A percentile compares a stretch with the other conserved stretches of the same genome.
These are phyloP conservation scores for Hylomyscus alleni DNA, from an alignment of 2,797 vertebrate genomes.

Conservation along the genomic window DNA sequence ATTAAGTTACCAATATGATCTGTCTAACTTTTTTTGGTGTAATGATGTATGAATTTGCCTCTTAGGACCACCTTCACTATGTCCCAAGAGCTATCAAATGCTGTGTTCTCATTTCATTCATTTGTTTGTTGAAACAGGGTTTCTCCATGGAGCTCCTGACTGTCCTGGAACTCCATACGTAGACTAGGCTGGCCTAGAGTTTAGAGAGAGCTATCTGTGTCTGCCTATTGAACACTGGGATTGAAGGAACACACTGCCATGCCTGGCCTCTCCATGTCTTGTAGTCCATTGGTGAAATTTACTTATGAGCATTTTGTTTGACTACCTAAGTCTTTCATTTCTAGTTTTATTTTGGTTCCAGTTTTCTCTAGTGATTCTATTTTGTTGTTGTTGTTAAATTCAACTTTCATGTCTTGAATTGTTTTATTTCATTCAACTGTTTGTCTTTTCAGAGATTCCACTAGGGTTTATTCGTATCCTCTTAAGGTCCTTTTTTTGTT, in stretches of 20 bases:
- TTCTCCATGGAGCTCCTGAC: neutral
- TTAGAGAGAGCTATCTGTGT: neutral
- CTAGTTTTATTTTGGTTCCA: neutral
- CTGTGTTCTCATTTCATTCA: neutral
- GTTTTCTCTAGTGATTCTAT: neutral
- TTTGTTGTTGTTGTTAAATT: neutral
- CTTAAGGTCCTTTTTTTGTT: neutral
- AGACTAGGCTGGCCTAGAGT: neutral
- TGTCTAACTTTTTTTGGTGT: neutral
- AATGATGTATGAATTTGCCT: neutral
- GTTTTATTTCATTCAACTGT: neutral
- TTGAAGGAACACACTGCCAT: neutral
- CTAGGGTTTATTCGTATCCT: neutral
- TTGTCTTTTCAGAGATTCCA: neutral
- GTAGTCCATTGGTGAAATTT: neutral
- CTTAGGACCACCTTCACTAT: neutral
- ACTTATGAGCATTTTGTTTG: neutral
- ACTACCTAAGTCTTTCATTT: neutral
- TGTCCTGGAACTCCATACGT: neutral
- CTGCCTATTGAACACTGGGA: neutral
- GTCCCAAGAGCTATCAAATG: neutral
- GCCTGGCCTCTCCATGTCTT: neutral
- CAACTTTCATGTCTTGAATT: neutral
- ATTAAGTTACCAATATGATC: neutral
- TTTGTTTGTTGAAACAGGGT: neutral